These are phyloP conservation scores for Drosophila sproati DNA, from an alignment of 1,140 invertebrate genomes.

Conservation along the genomic window DNA sequence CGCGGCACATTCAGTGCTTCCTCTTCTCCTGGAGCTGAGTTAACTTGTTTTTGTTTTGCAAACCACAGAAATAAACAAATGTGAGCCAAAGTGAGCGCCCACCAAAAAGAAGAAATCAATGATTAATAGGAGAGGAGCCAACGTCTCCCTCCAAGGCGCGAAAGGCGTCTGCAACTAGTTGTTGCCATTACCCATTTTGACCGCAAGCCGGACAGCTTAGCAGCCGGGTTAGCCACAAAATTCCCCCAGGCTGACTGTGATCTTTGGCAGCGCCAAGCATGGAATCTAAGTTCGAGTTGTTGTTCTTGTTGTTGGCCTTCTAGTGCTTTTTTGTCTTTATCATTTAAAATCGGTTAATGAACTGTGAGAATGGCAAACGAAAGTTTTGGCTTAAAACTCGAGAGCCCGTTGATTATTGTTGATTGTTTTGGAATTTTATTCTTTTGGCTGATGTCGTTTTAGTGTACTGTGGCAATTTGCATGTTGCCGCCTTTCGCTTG, in stretches of 20 bases:
- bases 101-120: slow-evolving; percentile 52
- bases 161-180: slow-evolving; percentile 30
- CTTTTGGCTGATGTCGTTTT: slow-evolving; percentile 11
- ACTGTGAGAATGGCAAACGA: slow-evolving; percentile 60
- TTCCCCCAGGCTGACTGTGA: slow-evolving; percentile 22
- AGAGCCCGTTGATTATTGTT: slow-evolving; percentile 36
- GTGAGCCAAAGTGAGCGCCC: slow-evolving; percentile 41
- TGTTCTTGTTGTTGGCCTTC: neutral
- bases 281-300: slow-evolving; percentile 7
- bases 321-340: slow-evolving; percentile 26
- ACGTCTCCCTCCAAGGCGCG: slow-evolving; percentile 28
- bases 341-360: slow-evolving; percentile 76
- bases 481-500: slow-evolving; percentile 77
- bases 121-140: slow-evolving; percentile 71
- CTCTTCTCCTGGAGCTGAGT: slow-evolving; percentile 39
- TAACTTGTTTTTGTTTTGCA: slow-evolving; percentile 74
- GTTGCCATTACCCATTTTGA: slow-evolving; percentile 24
- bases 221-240: slow-evolving; percentile 9
- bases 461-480: slow-evolving; percentile 62
- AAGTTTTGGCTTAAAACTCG: slow-evolving; percentile 35
- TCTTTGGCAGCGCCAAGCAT: slow-evolving; percentile 7
- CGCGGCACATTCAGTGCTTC: slow-evolving; percentile 77
- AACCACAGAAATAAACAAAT: slow-evolving; percentile 54
- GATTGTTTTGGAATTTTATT: slow-evolving; percentile 2
- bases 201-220: slow-evolving; percentile 20